Conservation (phyloP, 2,888 invertebrate genomes). For the Achlya flavicornis region DNA sequence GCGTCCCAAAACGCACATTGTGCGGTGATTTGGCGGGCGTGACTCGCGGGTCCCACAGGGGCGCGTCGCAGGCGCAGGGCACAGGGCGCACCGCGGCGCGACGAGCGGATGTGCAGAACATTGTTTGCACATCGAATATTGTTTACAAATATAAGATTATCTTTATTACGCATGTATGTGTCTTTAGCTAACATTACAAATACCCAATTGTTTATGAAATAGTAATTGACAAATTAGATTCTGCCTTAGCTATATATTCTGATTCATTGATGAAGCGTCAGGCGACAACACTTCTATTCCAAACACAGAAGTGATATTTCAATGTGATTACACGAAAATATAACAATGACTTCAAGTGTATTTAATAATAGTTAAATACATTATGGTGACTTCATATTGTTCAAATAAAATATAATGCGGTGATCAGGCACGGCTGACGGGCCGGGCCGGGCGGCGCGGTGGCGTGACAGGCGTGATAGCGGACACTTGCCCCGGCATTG, state of each 20-base stretch:
- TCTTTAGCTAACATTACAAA: no score
- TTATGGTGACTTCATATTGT: slow-evolving; percentile 55
- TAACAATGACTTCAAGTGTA: slow-evolving; percentile 17
- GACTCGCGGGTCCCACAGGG: slow-evolving; percentile 16
- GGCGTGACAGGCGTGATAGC: slow-evolving; percentile 48
- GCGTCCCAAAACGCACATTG: slow-evolving; percentile 45
- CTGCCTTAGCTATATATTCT: no score
- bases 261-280: background rate
- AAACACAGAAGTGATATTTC: background rate
- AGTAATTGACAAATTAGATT: no score
- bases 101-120: background rate
- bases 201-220: no score
- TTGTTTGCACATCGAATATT: background rate
- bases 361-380: slow-evolving; percentile 43
- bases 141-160: no score
- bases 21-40: slow-evolving; percentile 33
- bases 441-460: slow-evolving; percentile 20
- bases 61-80: no score
- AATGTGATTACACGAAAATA: background rate
- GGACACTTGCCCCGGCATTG: slow-evolving; percentile 40
- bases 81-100: background rate
- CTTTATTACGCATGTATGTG: no score
- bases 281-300: background rate
- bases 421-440: slow-evolving; percentile 36
- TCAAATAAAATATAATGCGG: slow-evolving; percentile 49